Conservation (phyloP, 2,888 invertebrate species). For the Dryococelus australis region DNA sequence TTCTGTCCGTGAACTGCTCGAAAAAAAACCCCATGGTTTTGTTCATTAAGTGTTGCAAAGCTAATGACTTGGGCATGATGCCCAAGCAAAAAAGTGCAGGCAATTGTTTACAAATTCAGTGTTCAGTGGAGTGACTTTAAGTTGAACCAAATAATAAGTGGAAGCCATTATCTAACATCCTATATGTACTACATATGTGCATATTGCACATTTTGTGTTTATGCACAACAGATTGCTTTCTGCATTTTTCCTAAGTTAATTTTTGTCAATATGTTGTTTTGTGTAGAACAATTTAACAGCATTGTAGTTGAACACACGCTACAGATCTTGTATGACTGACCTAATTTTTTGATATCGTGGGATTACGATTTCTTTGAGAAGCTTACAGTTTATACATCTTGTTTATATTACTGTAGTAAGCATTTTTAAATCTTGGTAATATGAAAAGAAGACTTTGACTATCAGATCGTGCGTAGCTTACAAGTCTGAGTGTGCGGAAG, state of each 20-base stretch:
- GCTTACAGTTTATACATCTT: not conserved
- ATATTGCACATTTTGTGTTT: not conserved
- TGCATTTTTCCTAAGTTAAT: not conserved
- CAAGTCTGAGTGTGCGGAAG: not conserved
- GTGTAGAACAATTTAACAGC: not conserved
- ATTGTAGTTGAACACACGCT: not conserved
- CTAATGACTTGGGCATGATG: not conserved
- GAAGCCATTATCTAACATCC: not conserved
- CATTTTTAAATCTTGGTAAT: not conserved
- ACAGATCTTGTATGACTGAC: not conserved
- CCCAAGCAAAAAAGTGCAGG: not conserved
- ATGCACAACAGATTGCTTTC: not conserved
- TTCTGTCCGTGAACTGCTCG: not conserved
- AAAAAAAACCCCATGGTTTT: not conserved
- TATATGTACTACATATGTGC: not conserved
- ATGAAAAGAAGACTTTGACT: not conserved
- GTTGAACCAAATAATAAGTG: not conserved
- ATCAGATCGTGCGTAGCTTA: not conserved
- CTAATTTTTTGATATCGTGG: not conserved
- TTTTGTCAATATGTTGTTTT: not conserved
- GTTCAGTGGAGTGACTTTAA: not conserved
- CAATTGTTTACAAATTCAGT: not conserved
- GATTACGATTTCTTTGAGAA: not conserved
- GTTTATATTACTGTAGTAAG: not conserved
- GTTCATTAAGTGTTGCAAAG: not conserved